Evolutionary conservation across 2,888 invertebrate genomes (phyloP).

Genomic region (Acanthosepion lycidas): DNA sequence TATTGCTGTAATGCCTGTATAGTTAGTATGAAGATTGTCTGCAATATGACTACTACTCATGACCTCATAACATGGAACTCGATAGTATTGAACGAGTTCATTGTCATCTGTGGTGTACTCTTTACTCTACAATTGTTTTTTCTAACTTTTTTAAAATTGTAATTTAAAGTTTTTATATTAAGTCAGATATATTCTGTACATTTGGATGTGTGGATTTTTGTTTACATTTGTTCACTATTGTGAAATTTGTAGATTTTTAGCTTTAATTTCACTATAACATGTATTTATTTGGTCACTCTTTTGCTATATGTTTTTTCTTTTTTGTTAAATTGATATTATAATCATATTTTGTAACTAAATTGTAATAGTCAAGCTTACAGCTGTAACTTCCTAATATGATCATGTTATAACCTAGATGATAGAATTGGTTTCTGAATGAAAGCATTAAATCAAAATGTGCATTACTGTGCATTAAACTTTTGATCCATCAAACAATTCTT

Average conservation of each 20-base stretch:
- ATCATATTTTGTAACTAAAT: too few species aligned
- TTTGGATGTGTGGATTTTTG: neutral
- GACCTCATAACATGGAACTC: neutral
- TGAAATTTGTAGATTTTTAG: neutral
- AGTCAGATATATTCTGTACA: neutral
- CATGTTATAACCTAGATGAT: too few species aligned
- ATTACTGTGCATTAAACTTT: too few species aligned
- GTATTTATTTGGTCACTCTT: neutral
- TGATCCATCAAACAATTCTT: too few species aligned
- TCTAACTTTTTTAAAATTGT: neutral
- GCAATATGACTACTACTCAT: too few species aligned
- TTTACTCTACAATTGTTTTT: neutral
- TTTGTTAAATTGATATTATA: neutral
- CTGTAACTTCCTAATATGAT: too few species aligned
- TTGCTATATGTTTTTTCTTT: neutral
- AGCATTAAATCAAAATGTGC: too few species aligned
- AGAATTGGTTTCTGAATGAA: too few species aligned
- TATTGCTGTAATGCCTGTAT: too few species aligned
- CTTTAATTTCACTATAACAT: neutral
- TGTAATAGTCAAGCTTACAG: too few species aligned
- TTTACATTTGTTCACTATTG: neutral
- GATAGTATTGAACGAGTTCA: neutral
- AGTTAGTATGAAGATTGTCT: too few species aligned
- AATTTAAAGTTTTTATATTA: neutral
- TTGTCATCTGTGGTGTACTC: too few species aligned